Conservation (phyloP, 2,113 vertebrate genomes). For the Lasiurus borealis region DNA sequence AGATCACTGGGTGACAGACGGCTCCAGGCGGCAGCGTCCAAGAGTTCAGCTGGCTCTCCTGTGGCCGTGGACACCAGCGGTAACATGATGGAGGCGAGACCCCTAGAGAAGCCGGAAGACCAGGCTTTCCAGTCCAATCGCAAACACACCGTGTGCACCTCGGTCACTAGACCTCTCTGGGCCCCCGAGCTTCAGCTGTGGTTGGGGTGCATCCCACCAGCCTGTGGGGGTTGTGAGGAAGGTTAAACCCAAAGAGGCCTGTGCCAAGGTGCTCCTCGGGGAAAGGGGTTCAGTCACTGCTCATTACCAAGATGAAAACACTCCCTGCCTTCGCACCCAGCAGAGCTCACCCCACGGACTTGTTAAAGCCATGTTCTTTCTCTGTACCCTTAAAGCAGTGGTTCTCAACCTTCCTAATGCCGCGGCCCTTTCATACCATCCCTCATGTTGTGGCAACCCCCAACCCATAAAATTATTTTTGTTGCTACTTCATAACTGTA, state of each 20-base stretch:
- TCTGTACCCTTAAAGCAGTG: conserved; percentile 29
- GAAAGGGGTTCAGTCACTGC: neutral
- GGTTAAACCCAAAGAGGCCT: neutral
- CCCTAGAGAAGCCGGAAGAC: neutral
- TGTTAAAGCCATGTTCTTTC: neutral
- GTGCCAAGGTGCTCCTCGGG: fast-evolving
- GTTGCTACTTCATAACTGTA: too few species aligned
- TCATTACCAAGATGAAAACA: neutral
- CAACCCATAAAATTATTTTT: too few species aligned
- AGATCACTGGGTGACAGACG: neutral
- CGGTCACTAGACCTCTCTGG: neutral
- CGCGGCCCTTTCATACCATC: too few species aligned
- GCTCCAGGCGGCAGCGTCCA: fast-evolving
- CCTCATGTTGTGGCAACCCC: too few species aligned
- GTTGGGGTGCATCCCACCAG: neutral
- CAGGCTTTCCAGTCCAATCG: neutral
- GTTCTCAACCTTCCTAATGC: too few species aligned
- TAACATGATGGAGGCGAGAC: fast-evolving
- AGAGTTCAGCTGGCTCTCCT: neutral
- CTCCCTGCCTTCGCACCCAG: neutral
- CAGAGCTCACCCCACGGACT: neutral
- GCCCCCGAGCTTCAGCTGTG: neutral
- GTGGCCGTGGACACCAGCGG: neutral
- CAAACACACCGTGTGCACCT: neutral
- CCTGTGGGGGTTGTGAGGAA: neutral